Conservation (phyloP, 64 coral and sea anemone species). For the Porites australiensis region DNA sequence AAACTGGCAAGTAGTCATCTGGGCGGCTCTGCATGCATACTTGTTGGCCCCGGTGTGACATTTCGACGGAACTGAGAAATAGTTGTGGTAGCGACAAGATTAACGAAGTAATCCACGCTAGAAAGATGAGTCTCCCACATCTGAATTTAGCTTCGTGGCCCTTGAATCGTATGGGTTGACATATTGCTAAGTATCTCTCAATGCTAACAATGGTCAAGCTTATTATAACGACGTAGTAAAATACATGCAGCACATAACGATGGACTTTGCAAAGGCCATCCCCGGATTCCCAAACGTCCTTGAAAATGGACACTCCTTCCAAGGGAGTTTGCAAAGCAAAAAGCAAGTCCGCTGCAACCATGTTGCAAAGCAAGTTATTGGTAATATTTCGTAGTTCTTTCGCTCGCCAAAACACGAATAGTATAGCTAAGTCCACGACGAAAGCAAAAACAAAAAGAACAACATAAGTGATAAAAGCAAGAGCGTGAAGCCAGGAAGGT, state of each 20-base stretch:
- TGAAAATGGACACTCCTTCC: conserved; percentile 30
- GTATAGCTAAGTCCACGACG: conserved; percentile 33
- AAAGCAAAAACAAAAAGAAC: conserved; percentile 31
- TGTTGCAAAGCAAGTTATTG: conserved; percentile 56
- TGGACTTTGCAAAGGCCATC: conserved; percentile 42
- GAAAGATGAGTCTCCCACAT: not conserved
- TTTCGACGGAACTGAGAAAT: conserved; percentile 29
- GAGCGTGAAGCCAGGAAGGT: not conserved
- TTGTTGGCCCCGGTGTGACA: not conserved
- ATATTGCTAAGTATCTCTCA: conserved; percentile 67
- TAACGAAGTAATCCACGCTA: conserved; percentile 30
- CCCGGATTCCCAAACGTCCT: not conserved
- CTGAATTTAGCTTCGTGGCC: conserved; percentile 20
- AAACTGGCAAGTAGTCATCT: conserved; percentile 34
- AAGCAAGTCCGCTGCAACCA: conserved; percentile 53
- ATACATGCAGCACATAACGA: conserved; percentile 35
- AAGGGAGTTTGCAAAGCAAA: conserved; percentile 55
- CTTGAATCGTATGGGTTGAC: conserved; percentile 42
- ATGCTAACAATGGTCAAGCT: conserved; percentile 55
- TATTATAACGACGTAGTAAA: conserved; percentile 59
- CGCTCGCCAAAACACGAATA: conserved; percentile 48
- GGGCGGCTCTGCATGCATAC: conserved; percentile 44
- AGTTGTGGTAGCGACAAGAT: conserved; percentile 39
- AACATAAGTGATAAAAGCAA: conserved; percentile 27
- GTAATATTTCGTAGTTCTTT: conserved; percentile 63